phyloP scores from a whole-genome alignment of 2,888 invertebrate species.

The Sphaerophoria taeniata region DNA sequence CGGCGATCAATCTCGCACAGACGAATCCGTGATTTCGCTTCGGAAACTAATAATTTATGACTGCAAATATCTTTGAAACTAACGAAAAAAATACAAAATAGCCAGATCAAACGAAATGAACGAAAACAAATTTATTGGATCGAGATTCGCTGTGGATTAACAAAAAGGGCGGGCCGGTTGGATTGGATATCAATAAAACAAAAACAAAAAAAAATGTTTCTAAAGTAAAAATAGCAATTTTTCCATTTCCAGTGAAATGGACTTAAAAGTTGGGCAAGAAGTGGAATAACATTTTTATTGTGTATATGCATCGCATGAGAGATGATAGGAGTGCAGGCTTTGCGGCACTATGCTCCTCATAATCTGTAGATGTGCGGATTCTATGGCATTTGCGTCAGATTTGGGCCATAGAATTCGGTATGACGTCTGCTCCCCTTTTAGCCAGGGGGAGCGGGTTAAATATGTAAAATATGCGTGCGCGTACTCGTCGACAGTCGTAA shows the following conservation, averaged over 20 bases:
- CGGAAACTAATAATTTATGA: slow-evolving; percentile 66
- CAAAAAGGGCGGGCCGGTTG: slow-evolving; percentile 74
- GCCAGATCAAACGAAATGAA: slow-evolving; percentile 57
- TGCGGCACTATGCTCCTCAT: slow-evolving; percentile 35
- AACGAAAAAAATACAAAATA: slow-evolving; percentile 17
- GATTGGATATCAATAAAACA: slow-evolving; percentile 70
- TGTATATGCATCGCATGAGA: slow-evolving; percentile 34
- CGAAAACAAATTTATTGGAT: slow-evolving; percentile 72
- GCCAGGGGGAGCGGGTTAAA: slow-evolving; percentile 28
- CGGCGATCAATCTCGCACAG: slow-evolving; percentile 51
- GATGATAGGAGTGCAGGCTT: slow-evolving; percentile 47
- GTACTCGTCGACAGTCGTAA: background rate
- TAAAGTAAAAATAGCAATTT: slow-evolving; percentile 71
- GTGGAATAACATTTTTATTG: slow-evolving; percentile 51
- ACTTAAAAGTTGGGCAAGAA: slow-evolving; percentile 62
- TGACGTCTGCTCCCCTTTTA: slow-evolving; percentile 12
- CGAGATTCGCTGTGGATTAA: slow-evolving; percentile 65
- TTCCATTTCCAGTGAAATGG: slow-evolving; percentile 66
- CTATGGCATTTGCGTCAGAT: slow-evolving; percentile 69
- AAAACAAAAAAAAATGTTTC: no score
- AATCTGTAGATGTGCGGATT: slow-evolving; percentile 52
- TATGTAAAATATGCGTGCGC: slow-evolving; percentile 46
- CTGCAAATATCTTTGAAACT: slow-evolving; percentile 36
- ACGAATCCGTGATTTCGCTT: slow-evolving; percentile 52
- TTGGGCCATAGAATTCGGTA: slow-evolving; percentile 71